Conservation (phyloP, 2,113 vertebrate species). For the Malurus melanocephalus region DNA sequence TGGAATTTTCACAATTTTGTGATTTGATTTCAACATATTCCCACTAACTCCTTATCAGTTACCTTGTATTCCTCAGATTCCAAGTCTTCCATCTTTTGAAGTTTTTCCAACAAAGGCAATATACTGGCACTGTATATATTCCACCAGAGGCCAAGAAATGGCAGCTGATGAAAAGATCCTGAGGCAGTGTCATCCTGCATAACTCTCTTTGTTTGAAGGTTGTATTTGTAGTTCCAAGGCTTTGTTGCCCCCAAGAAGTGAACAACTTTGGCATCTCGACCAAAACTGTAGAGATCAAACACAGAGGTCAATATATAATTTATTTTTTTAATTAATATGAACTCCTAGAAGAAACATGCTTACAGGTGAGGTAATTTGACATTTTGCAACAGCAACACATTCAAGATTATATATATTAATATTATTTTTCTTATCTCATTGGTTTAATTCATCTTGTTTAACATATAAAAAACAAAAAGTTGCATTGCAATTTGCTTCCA, state of each 20-base stretch:
- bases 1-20: neutral
- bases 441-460: neutral
- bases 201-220: conserved; percentile 50
- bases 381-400: neutral
- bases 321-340: neutral
- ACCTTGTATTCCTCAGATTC: conserved; percentile 25
- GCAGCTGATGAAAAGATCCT: conserved; percentile 17
- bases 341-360: neutral
- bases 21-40: neutral
- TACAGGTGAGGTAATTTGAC: neutral
- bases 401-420: neutral
- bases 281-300: conserved; percentile 72
- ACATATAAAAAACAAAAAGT: neutral
- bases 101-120: conserved; percentile 26
- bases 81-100: neutral
- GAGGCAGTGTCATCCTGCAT: neutral
- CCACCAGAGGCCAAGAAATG: conserved; percentile 83
- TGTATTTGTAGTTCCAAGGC: conserved; percentile 78
- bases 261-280: conserved; percentile 81
- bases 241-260: conserved; percentile 85
- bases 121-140: conserved; percentile 63
- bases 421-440: neutral
- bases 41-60: neutral
- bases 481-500: neutral
- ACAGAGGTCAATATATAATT: neutral